Percentiles rank a stretch among this genome's conserved stretches.
Conservation (phyloP, 2,888 invertebrate species). For the Ferdinandea cuprea region DNA sequence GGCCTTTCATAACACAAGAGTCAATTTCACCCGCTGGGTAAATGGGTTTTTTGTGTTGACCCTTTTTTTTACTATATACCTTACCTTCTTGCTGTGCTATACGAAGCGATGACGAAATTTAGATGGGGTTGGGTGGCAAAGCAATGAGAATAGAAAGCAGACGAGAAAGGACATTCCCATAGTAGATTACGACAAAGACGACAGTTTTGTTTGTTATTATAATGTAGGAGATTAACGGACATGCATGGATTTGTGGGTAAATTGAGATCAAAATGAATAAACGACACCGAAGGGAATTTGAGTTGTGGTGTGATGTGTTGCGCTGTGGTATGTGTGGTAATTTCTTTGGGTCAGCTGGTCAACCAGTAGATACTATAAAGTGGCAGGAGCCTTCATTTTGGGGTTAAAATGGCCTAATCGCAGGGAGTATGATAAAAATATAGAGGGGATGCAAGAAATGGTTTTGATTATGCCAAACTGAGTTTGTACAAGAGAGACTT, state of each 20-base stretch:
- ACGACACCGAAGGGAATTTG: constrained; percentile 47
- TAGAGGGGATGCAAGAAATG: no score
- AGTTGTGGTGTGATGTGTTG: constrained; percentile 11
- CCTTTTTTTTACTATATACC: constrained; percentile 59
- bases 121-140: neutral
- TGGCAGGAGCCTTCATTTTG: neutral
- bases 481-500: no score
- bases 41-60: constrained; percentile 70
- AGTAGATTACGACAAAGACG: constrained; percentile 74
- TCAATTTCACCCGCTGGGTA: constrained; percentile 72
- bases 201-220: constrained; percentile 74
- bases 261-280: constrained; percentile 59
- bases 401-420: neutral
- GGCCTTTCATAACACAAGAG: constrained; percentile 71
- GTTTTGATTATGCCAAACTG: no score
- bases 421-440: no score
- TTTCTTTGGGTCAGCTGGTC: constrained; percentile 67
- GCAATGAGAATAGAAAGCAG: constrained; percentile 27
- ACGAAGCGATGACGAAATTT: constrained; percentile 26
- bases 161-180: constrained; percentile 62
- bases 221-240: constrained; percentile 71
- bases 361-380: constrained; percentile 44
- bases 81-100: constrained; percentile 21
- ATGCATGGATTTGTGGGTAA: constrained; percentile 69
- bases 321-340: constrained; percentile 43